Evolutionary conservation across 2,888 invertebrate species (phyloP).

Genomic region (Sminthurides aquaticus): DNA sequence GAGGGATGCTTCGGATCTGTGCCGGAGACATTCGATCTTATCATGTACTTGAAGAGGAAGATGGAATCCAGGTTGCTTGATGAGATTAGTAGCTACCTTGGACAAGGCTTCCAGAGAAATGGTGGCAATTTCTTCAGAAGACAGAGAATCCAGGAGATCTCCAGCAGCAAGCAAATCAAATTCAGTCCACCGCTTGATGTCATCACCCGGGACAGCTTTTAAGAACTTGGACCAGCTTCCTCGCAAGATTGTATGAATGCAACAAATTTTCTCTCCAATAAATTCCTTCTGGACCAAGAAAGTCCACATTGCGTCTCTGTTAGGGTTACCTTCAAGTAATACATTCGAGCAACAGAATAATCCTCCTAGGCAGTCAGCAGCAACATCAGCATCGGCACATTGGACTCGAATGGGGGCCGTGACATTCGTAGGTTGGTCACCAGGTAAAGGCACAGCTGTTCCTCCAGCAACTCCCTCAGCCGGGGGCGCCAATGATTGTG

Average conservation of each 20-base stretch:
- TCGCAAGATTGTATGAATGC: conserved; percentile 25
- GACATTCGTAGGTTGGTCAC: neutral
- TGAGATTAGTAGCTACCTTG: conserved; percentile 32
- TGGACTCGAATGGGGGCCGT: conserved; percentile 3
- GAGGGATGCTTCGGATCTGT: conserved; percentile 32
- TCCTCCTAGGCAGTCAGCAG: conserved; percentile 31
- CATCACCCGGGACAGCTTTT: conserved; percentile 33
- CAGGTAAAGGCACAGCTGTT: too few species aligned
- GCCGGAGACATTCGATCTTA: conserved; percentile 16
- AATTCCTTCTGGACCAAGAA: conserved; percentile 31
- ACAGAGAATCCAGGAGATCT: conserved; percentile 35
- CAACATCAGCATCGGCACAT: neutral
- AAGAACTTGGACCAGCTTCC: conserved; percentile 32
- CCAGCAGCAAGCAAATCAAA: conserved; percentile 34
- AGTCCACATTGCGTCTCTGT: conserved; percentile 25
- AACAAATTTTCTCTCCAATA: conserved; percentile 39
- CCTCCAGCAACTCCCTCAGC: neutral
- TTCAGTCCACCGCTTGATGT: conserved; percentile 34
- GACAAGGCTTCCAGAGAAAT: conserved; percentile 31
- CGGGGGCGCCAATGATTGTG: neutral
- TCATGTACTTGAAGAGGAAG: conserved; percentile 24
- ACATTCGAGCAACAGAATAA: conserved; percentile 36
- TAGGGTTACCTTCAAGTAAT: conserved; percentile 26
- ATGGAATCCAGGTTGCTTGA: conserved; percentile 29
- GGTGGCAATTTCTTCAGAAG: conserved; percentile 28